Evolutionary conservation across 1,140 invertebrate genomes (phyloP), one percentile per base, ranked within the genome.

Genomic region (Melanaphis sacchari): DNA sequence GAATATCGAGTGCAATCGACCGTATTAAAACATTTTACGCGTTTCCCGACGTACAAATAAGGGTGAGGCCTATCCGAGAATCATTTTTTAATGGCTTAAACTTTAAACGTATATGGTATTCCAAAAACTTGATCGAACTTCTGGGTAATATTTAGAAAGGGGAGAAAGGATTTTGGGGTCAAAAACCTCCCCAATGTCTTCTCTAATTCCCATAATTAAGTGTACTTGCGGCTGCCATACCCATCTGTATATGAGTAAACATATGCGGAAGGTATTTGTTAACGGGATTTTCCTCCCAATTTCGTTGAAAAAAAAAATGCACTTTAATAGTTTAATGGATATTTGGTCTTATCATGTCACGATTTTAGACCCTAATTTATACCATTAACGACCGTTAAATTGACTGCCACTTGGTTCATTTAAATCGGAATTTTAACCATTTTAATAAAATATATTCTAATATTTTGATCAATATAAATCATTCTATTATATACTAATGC

Each of bases 181-280:
- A 66, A 90, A 59, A 90, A n/a, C 54, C 52, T 66, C 54, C 26
- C 54, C 38, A 66, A 54, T 26, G 52, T 41, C 26, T 66, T 90
- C 54, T 31, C 52, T 90, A 90, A 90, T 90, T 90, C 54, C 89
- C 38, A 26, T 90, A 90, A 90, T 90, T 90, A 59, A 90, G 89
- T 18, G 89, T 90, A 66, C 40, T 89, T 54, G 46, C 49, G 88
- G 88, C 49, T 26, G 52, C 88, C 11, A 54, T 38, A 22, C 49
- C 46, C 88, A 52, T 89, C n/a, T 40, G 46, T 54, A 76, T 76
- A 21, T 76, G 40, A 89, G 49, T 40, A 89, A 89, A 52, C 49
- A 54, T 36, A 52, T 40, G n/a, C n/a, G n/a, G 88, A 26, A 54
- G 88, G 88, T 54, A 54, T 26, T 52, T 22, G 36, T 38, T 31